Evolutionary conservation across 2,113 vertebrate species (phyloP).

Genomic region (Hippocampus barbouri): DNA sequence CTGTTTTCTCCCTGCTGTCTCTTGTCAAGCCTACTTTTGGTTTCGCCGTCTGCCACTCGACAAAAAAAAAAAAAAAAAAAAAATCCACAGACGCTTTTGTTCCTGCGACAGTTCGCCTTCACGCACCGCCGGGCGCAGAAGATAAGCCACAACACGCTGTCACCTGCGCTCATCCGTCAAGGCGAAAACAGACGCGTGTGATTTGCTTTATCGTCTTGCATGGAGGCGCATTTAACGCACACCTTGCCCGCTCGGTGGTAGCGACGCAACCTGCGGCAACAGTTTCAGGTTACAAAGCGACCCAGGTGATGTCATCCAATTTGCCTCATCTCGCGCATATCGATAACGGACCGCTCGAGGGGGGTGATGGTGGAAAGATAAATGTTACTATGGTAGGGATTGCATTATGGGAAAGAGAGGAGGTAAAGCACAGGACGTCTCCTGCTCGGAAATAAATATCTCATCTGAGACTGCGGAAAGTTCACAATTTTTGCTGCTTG

Average conservation of each 20-base stretch:
- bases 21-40: not conserved
- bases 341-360: not conserved
- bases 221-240: not conserved
- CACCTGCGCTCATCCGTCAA: not conserved
- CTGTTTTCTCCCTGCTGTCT: not conserved
- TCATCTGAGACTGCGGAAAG: no score
- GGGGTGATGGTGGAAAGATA: not conserved
- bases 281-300: not conserved
- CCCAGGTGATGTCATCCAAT: not conserved
- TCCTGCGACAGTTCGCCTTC: not conserved
- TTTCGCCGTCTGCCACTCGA: not conserved
- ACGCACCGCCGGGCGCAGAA: not conserved
- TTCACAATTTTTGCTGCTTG: no score
- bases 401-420: not conserved
- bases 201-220: not conserved
- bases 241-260: not conserved
- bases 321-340: not conserved
- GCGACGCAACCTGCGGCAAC: not conserved
- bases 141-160: not conserved
- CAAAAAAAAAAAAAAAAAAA: not conserved
- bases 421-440: not conserved
- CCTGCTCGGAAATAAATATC: no score
- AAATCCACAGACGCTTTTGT: conserved; percentile 18
- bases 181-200: not conserved
- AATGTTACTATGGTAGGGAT: not conserved